Percentiles rank a stretch among this genome's conserved stretches.
phyloP scores from a whole-genome alignment of 2,888 invertebrate genomes.

The Caenorhabditis uteleia region DNA sequence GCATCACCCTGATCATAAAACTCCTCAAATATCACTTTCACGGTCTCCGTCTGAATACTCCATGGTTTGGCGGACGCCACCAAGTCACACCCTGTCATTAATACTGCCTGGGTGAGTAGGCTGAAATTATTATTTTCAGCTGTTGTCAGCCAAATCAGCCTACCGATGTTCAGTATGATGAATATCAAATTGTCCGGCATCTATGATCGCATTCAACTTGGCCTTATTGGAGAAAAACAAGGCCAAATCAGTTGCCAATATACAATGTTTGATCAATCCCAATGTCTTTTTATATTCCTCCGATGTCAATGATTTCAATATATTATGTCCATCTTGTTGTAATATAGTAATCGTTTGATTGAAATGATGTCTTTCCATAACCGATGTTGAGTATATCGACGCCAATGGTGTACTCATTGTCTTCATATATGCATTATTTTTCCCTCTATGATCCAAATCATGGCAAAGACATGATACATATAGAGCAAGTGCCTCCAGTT shows the following conservation, averaged over 20 bases:
- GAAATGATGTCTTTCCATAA: slow-evolving; percentile 87
- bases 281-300: slow-evolving; percentile 75
- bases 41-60: slow-evolving; percentile 82
- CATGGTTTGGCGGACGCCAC: slow-evolving; percentile 86
- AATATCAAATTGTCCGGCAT: slow-evolving; percentile 76
- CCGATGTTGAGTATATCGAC: slow-evolving; percentile 84
- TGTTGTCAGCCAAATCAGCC: too few species aligned
- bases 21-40: slow-evolving; percentile 82
- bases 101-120: slow-evolving; percentile 78
- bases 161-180: slow-evolving; percentile 76
- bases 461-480: slow-evolving; percentile 84
- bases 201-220: slow-evolving; percentile 51
- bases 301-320: slow-evolving; percentile 74
- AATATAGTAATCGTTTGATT: slow-evolving; percentile 86
- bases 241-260: slow-evolving; percentile 84
- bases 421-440: slow-evolving; percentile 83
- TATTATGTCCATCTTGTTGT: slow-evolving; percentile 86
- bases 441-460: slow-evolving; percentile 85
- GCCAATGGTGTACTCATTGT: slow-evolving; percentile 84
- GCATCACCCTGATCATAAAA: slow-evolving; percentile 83
- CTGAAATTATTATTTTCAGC: slow-evolving; percentile 72
- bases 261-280: slow-evolving; percentile 81
- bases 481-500: slow-evolving; percentile 76
- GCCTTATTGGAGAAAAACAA: slow-evolving; percentile 81
- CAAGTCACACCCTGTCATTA: slow-evolving; percentile 85